phyloP scores from a whole-genome alignment of 2,888 invertebrate species.

The Hyles lineata region DNA sequence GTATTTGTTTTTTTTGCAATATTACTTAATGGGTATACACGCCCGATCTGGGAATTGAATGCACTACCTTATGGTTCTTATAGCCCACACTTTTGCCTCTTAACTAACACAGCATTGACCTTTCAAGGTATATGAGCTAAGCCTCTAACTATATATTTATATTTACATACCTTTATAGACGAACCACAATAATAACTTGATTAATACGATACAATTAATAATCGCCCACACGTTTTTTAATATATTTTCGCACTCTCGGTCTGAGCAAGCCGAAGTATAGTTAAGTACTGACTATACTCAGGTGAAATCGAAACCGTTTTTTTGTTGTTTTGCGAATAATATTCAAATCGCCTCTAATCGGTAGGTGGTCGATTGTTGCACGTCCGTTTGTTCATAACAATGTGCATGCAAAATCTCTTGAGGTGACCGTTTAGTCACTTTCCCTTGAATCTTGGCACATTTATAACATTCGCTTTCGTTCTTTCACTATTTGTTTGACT shows the following conservation, averaged over 20 bases:
- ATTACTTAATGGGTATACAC: too few species aligned
- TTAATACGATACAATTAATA: constrained; percentile 20
- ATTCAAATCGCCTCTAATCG: constrained; percentile 71
- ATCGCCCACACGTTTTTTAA: constrained; percentile 22
- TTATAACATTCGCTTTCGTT: constrained; percentile 66
- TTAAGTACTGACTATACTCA: constrained; percentile 59
- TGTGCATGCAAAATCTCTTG: constrained; percentile 36
- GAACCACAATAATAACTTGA: constrained; percentile 15
- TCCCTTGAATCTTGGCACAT: constrained; percentile 72
- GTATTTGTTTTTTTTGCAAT: too few species aligned
- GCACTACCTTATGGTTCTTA: too few species aligned
- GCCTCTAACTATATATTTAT: background rate
- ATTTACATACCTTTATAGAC: background rate
- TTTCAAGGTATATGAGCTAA: background rate
- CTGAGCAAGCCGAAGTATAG: constrained; percentile 54
- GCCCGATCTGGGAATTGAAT: too few species aligned
- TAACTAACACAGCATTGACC: too few species aligned
- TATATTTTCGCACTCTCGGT: constrained; percentile 32
- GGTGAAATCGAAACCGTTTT: constrained; percentile 66
- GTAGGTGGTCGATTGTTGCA: constrained; percentile 74
- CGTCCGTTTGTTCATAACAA: constrained; percentile 51
- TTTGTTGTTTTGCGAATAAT: constrained; percentile 71
- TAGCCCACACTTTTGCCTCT: too few species aligned
- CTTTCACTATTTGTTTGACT: constrained; percentile 61
- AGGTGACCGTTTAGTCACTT: constrained; percentile 62